phyloP scores from a whole-genome alignment of 2,888 invertebrate genomes.

The Vanessa cardui region DNA sequence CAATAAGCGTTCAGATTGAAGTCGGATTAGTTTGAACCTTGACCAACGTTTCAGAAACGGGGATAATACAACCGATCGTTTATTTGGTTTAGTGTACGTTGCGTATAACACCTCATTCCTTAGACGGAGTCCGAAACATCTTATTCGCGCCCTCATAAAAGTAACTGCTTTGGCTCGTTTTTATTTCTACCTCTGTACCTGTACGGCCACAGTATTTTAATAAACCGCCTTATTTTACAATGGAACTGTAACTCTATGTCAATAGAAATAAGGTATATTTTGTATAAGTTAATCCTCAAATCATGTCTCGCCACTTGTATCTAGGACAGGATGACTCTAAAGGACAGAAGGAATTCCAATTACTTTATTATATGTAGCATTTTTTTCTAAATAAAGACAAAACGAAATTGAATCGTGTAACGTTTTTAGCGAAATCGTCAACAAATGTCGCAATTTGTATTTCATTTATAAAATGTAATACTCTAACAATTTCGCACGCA shows the following conservation, averaged over 20 bases:
- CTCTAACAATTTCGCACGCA: neutral
- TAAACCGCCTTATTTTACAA: constrained; percentile 60
- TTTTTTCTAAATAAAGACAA: constrained; percentile 35
- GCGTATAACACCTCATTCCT: constrained; percentile 66
- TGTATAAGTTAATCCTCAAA: constrained; percentile 49
- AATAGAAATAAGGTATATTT: constrained; percentile 46
- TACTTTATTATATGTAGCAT: constrained; percentile 71
- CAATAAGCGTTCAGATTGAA: too few species aligned
- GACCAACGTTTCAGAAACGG: neutral
- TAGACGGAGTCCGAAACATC: constrained; percentile 81
- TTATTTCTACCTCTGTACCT: constrained; percentile 81
- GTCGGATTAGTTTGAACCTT: too few species aligned
- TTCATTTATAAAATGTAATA: neutral
- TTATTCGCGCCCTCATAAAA: constrained; percentile 84
- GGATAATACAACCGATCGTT: constrained; percentile 37
- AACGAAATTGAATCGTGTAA: constrained; percentile 46
- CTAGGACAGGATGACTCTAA: constrained; percentile 75
- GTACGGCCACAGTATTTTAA: constrained; percentile 82
- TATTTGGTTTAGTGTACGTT: constrained; percentile 47
- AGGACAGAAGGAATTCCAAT: constrained; percentile 81
- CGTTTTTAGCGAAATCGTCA: constrained; percentile 20
- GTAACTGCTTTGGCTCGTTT: constrained; percentile 82
- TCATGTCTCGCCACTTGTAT: constrained; percentile 78
- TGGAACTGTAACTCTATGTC: constrained; percentile 51
- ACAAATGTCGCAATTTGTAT: constrained; percentile 2